Evolutionary conservation across 2,113 vertebrate genomes (phyloP), one percentile per base, ranked within the genome.

Genomic region (Proteles cristata): DNA sequence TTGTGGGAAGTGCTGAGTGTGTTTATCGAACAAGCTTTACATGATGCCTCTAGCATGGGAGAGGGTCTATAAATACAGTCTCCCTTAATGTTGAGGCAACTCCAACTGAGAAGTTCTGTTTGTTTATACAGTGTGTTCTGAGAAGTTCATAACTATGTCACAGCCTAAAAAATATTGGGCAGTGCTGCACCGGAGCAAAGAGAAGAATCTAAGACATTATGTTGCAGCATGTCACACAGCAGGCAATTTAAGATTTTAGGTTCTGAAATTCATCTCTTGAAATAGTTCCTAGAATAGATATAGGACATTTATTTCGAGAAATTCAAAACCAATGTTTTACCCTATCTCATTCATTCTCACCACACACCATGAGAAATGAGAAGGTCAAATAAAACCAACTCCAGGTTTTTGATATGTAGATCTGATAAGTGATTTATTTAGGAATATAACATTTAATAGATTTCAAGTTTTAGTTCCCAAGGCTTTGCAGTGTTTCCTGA

Each of bases 231-330:
- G 74, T 86, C 93, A 97, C 76, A 55, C 39, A 74, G 66, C 66
- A 65, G 81, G 83, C 68, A 94, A 89, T 97, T 92, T 92, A 96
- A 89, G 63, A 95, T 90, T 73, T 35, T 81, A 53, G n/a, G 73
- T 91, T 83, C 86, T 94, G 55, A 96, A 95, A 97, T 97, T 25
- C 85, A 96, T 97, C 93, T 97, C 50, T 94, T 25, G 39, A 96
- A 93, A 92, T 68, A 92, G 82, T 91, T 89, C 68, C 50, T 94
- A 82, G 83, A 94, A 94, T 92, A 95, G 14, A 92, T 53, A 92
- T 45, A 89, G 48, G 7, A 87, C 11, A 16, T 86, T 94, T 97
- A 95, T 96, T 95, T 96, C 58, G 92, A 90, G 61, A 95, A 96
- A 97, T 93, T 94, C 61, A 86, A 95, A 96, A 68, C 53, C 35